Base-by-base conservation (phyloP, 2,888 invertebrate genomes). In the Merodon equestris region DNA sequence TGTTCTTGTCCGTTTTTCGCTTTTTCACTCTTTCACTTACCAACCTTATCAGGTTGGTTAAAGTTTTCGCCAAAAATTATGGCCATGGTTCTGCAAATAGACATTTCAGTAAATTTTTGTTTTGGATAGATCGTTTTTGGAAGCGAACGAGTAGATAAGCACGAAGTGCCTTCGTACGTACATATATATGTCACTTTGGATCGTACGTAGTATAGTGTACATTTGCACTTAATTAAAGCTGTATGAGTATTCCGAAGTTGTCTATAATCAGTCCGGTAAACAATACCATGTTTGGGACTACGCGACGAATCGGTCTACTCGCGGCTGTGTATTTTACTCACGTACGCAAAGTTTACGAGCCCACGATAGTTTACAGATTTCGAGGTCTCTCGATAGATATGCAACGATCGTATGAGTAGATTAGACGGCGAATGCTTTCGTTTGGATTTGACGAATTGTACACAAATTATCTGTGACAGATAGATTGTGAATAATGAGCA, bases 191-290 rank as follows among this genome's bases (percentile, higher is more conserved):
- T 9, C 40, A 40, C 27, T 36, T 38, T 15, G 19, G n/a, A 38
- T 40, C 34, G 17, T n/a, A 14, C 7, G 34, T 36, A 50, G n/a
- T 54, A 42, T 47, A 53, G 71, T 60, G 71, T 71, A 72, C 71
- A 72, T 77, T 77, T 77, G 51, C 67, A 77, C 71, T 77, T 72
- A 72, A 77, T 77, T 77, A 67, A 60, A 57, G 71, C 47, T 71
- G 42, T 51, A 47, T 60, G 14, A 71, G 63, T 58, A 68, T 19
- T 34, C 13, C n/a, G 10, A 27, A 27, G 27, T 66, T 57, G 51
- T 36, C 53, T 64, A 38, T 76, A 76, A 76, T 76, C 71, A 76
- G 71, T 71, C 61, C 42, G 56, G 66, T 61, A 77, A 77, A 72
- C 67, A 77, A 15, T 67, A 72, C 72, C 67, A 77, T 72, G 45